Percentiles rank a stretch among this genome's conserved stretches.
Evolutionary conservation across 2,888 invertebrate species (phyloP).

Genomic region (Apamea monoglypha): DNA sequence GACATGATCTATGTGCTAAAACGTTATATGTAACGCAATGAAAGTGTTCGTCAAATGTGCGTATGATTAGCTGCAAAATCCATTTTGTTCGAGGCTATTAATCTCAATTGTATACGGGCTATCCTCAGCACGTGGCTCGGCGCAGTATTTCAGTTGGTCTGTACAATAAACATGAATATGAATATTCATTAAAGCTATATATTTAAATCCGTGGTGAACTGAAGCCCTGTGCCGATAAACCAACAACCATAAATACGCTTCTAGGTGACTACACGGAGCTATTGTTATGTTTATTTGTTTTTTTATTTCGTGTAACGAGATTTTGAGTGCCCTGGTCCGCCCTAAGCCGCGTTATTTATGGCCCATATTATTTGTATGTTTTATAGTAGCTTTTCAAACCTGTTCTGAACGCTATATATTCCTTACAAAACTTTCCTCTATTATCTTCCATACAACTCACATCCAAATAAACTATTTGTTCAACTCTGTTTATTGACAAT

Average conservation of each 20-base stretch:
- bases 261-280: slow-evolving; percentile 89
- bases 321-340: slow-evolving; percentile 84
- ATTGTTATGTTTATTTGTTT: slow-evolving; percentile 85
- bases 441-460: slow-evolving; percentile 82
- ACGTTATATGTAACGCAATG: slow-evolving; percentile 90
- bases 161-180: slow-evolving; percentile 34
- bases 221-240: slow-evolving; percentile 82
- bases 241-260: slow-evolving; percentile 86
- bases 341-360: slow-evolving; percentile 88
- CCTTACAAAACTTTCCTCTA: slow-evolving; percentile 82
- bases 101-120: slow-evolving; percentile 81
- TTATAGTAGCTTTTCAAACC: slow-evolving; percentile 81
- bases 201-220: slow-evolving; percentile 64
- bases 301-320: slow-evolving; percentile 82
- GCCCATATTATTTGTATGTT: slow-evolving; percentile 83
- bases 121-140: slow-evolving; percentile 82
- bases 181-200: slow-evolving; percentile 48
- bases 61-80: slow-evolving; percentile 87
- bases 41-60: slow-evolving; percentile 86
- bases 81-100: slow-evolving; percentile 81
- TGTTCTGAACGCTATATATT: slow-evolving; percentile 79
- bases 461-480: slow-evolving; percentile 73
- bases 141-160: slow-evolving; percentile 77
- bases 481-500: slow-evolving; percentile 62
- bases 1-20: slow-evolving; percentile 87